These are phyloP conservation scores for Spilarctia lutea DNA, from an alignment of 2,888 invertebrate species.

Conservation along the genomic window DNA sequence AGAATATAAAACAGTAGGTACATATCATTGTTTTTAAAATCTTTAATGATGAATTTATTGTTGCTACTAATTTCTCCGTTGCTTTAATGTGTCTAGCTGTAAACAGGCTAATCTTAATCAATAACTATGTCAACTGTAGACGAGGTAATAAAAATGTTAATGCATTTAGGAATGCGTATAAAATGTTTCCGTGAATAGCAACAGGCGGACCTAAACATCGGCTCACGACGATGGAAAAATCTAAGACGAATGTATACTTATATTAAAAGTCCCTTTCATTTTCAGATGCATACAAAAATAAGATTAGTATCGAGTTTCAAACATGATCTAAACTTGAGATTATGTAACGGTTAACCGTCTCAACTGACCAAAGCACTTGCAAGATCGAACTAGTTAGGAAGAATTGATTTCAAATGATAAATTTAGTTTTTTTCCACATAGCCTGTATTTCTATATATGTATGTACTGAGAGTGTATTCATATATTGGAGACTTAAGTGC, in stretches of 20 bases:
- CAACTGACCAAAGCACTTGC: slow-evolving; percentile 56
- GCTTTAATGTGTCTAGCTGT: slow-evolving; percentile 2
- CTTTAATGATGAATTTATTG: background rate
- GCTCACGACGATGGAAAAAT: slow-evolving; percentile 13
- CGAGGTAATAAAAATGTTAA: slow-evolving; percentile 11
- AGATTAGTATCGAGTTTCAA: slow-evolving; percentile 48
- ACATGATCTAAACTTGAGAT: slow-evolving; percentile 59
- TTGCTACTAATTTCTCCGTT: background rate
- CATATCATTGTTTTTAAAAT: background rate
- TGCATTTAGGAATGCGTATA: slow-evolving; percentile 10
- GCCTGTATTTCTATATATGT: slow-evolving; percentile 32
- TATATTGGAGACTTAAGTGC: background rate
- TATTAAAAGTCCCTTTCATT: slow-evolving; percentile 34
- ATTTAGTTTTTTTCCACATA: slow-evolving; percentile 54
- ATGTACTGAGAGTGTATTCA: background rate
- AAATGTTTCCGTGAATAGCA: slow-evolving; percentile 6
- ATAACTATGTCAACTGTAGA: slow-evolving; percentile 9
- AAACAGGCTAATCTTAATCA: slow-evolving; percentile 8
- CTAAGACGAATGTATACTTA: background rate
- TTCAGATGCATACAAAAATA: slow-evolving; percentile 49
- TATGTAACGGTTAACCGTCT: slow-evolving; percentile 71
- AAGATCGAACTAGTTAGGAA: slow-evolving; percentile 62
- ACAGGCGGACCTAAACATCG: background rate
- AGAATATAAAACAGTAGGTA: too few relatives aligned
- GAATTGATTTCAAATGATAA: slow-evolving; percentile 63